Base-by-base conservation (phyloP, 2,797 vertebrate species). In the Chelon auratus region DNA sequence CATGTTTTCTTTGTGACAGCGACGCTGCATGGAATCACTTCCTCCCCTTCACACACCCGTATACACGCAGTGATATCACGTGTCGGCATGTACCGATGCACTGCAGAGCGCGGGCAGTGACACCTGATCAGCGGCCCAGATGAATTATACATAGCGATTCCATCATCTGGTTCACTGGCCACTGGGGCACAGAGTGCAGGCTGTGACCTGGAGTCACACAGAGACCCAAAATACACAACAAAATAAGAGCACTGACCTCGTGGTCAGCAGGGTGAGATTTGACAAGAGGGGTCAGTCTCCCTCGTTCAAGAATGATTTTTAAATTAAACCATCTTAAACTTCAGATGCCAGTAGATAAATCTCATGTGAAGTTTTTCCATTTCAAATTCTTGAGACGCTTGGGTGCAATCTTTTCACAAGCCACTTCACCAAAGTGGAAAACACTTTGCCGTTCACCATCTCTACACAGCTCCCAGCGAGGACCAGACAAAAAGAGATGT, bases 121-220 rank as follows among this genome's bases (percentile, higher is more conserved):
- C 81, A 94, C 83, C 79, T 73, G 95, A 96, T 95, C 90, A 15
- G 65, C 72, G 93, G 77, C 83, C 47, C 18, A 1, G 39, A 79
- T 97, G 90, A 97, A 98, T 98, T 95, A 98, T 98, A 94, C 90
- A 98, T 94, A 91, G 90, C 90, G 95, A 94, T 94, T 96, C 94
- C 94, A 94, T 93, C 58, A 85, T 75, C 81, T 80, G 90, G 91
- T 87, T 85, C 88, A 78, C 70, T 88, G 89, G 81, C 84, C 84
- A 14, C 63, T 42, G 18, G 78, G 60, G 59, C 72, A 64, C 54
- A 50, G 68, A 5, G 52, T 33, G 45, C 58, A 61, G 85, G 58
- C 54, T 45, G 58, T 1, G 39, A 20, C 39, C 58, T 11, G 45
- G 56, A 24, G 67, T 2, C 62, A 17, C 33, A 43, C 7, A 24